Evolutionary conservation across 2,113 vertebrate species (phyloP).

Genomic region (Delphinapterus leucas): DNA sequence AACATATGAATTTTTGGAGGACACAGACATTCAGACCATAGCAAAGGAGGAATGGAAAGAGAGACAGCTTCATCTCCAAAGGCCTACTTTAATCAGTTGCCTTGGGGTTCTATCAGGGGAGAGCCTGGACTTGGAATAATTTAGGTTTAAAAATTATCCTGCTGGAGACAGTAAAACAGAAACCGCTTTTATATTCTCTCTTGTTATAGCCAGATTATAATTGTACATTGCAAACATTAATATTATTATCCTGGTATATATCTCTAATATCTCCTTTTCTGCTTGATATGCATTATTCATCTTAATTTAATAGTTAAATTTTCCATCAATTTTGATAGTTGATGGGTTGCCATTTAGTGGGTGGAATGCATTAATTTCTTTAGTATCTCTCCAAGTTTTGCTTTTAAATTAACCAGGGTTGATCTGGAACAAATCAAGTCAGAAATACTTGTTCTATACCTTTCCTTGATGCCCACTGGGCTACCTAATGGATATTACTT

Average conservation of each 20-base stretch:
- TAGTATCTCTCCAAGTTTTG: conserved; percentile 32
- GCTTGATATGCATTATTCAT: conserved; percentile 39
- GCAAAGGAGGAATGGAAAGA: background rate
- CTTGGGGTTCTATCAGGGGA: background rate
- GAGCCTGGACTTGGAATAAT: background rate
- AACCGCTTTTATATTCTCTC: background rate
- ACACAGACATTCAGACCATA: background rate
- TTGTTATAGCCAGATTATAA: background rate
- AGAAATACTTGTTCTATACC: conserved; percentile 10
- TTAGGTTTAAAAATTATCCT: background rate
- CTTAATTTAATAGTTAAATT: conserved; percentile 43
- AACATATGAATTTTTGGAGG: background rate
- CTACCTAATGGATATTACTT: background rate
- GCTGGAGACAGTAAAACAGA: background rate
- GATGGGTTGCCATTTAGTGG: conserved; percentile 47
- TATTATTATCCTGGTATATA: background rate
- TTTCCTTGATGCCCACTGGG: background rate
- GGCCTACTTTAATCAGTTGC: background rate
- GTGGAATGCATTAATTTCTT: conserved; percentile 68
- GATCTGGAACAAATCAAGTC: conserved; percentile 17
- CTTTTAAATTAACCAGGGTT: conserved; percentile 38
- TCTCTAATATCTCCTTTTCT: conserved; percentile 23
- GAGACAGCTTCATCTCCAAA: background rate
- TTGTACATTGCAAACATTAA: background rate
- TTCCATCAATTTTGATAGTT: conserved; percentile 52